Conservation (phyloP, 2,888 invertebrate species). For the Andrena minutula region DNA sequence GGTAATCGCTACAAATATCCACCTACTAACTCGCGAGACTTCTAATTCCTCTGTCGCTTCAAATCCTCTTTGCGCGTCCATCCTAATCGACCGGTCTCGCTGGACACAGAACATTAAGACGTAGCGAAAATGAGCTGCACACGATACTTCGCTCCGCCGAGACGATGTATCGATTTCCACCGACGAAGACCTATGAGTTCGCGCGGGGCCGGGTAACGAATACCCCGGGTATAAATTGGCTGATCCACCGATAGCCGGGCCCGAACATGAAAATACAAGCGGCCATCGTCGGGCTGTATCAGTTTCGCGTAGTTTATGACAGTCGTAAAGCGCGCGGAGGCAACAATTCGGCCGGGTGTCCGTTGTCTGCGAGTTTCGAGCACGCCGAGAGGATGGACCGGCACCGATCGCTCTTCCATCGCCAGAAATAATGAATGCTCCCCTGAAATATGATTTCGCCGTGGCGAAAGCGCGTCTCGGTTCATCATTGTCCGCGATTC, state of each 20-base stretch:
- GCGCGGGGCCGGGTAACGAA: slow-evolving; percentile 56
- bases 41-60: not conserved
- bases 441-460: slow-evolving; percentile 24
- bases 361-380: slow-evolving; percentile 1
- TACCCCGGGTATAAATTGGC: slow-evolving; percentile 64
- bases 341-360: slow-evolving; percentile 53
- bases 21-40: not conserved
- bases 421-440: slow-evolving; percentile 9
- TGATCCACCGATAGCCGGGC: slow-evolving; percentile 62
- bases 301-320: slow-evolving; percentile 68
- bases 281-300: slow-evolving; percentile 66
- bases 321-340: slow-evolving; percentile 57
- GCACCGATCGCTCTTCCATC: not conserved
- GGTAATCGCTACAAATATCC: not conserved
- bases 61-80: not conserved
- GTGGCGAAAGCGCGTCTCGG: slow-evolving; percentile 8
- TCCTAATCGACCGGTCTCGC: not conserved
- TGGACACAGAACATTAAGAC: slow-evolving; percentile 39
- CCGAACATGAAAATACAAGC: slow-evolving; percentile 64
- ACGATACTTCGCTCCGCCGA: slow-evolving; percentile 43
- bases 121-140: slow-evolving; percentile 22
- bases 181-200: slow-evolving; percentile 55
- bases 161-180: slow-evolving; percentile 61
- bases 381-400: not conserved
- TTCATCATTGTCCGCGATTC: not conserved